Conservation (phyloP, 2,113 vertebrate species). For the Callocephalon fimbriatum region DNA sequence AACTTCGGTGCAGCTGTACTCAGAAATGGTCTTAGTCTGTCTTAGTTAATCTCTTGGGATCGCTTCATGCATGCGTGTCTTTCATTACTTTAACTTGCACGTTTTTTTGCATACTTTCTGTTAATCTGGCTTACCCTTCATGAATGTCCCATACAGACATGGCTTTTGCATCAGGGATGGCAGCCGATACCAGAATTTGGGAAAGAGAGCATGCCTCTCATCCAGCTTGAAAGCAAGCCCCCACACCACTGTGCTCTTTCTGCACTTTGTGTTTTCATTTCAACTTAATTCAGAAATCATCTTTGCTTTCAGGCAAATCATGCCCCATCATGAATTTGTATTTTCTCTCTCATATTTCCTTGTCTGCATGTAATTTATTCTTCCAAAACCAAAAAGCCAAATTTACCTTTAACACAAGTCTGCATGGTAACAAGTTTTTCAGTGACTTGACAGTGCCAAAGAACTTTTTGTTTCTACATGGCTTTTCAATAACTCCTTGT, state of each 20-base stretch:
- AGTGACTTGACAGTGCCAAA: neutral
- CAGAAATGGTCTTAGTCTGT: neutral
- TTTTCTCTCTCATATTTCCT: neutral
- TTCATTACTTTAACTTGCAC: neutral
- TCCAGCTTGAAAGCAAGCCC: neutral
- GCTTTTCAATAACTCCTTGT: neutral
- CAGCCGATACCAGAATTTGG: neutral
- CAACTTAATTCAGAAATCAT: neutral
- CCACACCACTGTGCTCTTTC: neutral
- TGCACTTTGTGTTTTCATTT: neutral
- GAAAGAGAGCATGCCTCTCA: neutral
- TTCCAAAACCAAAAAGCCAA: neutral
- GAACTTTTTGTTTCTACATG: neutral
- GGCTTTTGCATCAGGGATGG: rapidly evolving
- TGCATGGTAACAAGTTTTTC: neutral
- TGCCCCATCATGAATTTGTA: neutral
- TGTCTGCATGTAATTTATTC: neutral
- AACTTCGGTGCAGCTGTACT: neutral
- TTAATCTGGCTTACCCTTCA: neutral
- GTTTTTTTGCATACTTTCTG: neutral
- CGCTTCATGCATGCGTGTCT: neutral
- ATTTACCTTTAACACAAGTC: neutral
- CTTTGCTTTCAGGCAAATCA: neutral
- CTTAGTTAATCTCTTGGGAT: neutral
- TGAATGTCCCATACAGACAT: rapidly evolving